Evolutionary conservation across 2,797 vertebrate species (phyloP).

Genomic region (Sebastes oblongus): DNA sequence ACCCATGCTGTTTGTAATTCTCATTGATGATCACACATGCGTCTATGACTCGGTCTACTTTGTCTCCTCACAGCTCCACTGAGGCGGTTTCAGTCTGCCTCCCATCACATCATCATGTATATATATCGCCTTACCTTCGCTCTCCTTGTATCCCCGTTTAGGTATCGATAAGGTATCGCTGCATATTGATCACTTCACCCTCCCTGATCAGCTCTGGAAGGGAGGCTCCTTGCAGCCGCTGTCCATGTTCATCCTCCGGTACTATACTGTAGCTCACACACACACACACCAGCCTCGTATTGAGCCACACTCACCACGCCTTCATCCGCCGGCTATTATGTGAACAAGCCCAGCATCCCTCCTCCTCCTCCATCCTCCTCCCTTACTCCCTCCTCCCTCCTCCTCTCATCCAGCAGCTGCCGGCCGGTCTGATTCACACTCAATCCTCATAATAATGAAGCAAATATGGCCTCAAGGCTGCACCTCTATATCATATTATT

Average conservation of each 20-base stretch:
- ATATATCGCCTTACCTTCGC: slow-evolving; percentile 64
- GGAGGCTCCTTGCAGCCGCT: slow-evolving; percentile 61
- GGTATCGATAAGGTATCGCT: slow-evolving; percentile 26
- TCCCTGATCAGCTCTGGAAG: slow-evolving; percentile 59
- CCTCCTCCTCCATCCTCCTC: slow-evolving; percentile 4
- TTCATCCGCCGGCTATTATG: slow-evolving; percentile 80
- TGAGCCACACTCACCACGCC: slow-evolving; percentile 79
- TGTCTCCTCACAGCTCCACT: slow-evolving; percentile 56
- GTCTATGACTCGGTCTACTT: slow-evolving; percentile 57
- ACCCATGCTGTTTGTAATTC: slow-evolving; percentile 33
- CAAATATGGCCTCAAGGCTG: slow-evolving; percentile 31
- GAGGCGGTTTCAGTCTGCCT: slow-evolving; percentile 19
- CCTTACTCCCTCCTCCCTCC: slow-evolving; percentile 4
- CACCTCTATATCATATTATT: neutral
- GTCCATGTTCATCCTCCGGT: slow-evolving; percentile 66
- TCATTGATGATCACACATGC: slow-evolving; percentile 44
- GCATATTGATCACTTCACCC: slow-evolving; percentile 43
- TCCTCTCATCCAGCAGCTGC: slow-evolving; percentile 72
- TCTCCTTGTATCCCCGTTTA: slow-evolving; percentile 47
- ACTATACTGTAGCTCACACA: slow-evolving; percentile 42
- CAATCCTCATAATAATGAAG: slow-evolving; percentile 51
- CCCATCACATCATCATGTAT: slow-evolving; percentile 28
- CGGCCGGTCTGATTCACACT: slow-evolving; percentile 65
- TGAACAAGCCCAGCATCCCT: slow-evolving; percentile 63
- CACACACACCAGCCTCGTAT: slow-evolving; percentile 50